These are phyloP conservation scores for Mamestra configurata DNA, from an alignment of 1,140 invertebrate genomes.

Conservation along the genomic window DNA sequence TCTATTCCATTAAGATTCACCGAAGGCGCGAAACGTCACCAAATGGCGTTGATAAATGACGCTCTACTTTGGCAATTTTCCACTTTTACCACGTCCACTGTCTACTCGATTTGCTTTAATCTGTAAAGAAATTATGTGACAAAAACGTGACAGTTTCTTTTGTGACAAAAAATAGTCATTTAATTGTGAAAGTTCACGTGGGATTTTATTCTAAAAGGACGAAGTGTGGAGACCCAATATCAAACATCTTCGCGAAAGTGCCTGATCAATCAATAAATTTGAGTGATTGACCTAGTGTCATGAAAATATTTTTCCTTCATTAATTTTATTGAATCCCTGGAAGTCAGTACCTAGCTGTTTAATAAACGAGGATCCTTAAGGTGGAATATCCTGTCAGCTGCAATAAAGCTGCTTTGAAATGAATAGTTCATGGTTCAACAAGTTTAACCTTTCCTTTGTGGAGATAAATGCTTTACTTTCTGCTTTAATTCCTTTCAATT, in stretches of 20 bases:
- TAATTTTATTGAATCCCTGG: constrained; percentile 42
- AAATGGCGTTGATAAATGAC: constrained; percentile 71
- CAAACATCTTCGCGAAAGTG: constrained; percentile 25
- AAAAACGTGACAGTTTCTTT: constrained; percentile 46
- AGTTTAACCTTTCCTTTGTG: neutral
- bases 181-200: constrained; percentile 37
- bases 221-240: neutral
- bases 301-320: constrained; percentile 34
- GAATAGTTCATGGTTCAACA: neutral
- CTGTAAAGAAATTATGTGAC: constrained; percentile 49
- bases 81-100: constrained; percentile 62
- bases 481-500: no score
- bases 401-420: constrained; percentile 24
- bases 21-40: constrained; percentile 62
- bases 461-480: neutral
- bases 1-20: constrained; percentile 61
- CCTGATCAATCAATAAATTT: constrained; percentile 43
- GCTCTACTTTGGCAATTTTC: constrained; percentile 70
- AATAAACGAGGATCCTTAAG: constrained; percentile 7
- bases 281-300: constrained; percentile 38
- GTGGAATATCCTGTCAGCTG: constrained; percentile 23
- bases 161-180: constrained; percentile 2
- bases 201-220: constrained; percentile 13
- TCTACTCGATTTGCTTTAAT: constrained; percentile 63
- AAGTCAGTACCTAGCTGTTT: constrained; percentile 22